Evolutionary conservation across 2,888 invertebrate species (phyloP).

Genomic region (Plebejus melissa): DNA sequence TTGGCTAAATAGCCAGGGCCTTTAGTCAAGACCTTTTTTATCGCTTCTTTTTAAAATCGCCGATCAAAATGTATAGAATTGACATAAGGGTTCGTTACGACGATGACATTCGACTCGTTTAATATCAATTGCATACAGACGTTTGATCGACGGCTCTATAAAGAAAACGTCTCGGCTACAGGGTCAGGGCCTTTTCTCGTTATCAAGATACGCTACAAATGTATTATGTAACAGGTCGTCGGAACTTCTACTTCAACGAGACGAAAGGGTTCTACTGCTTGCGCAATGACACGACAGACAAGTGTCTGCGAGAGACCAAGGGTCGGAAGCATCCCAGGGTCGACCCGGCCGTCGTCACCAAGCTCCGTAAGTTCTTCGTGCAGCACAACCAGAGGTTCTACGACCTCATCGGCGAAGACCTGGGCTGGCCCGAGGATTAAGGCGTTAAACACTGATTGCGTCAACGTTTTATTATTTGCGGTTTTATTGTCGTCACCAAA

Average conservation of each 20-base stretch:
- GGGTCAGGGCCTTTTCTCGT: neutral
- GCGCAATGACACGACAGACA: conserved; percentile 89
- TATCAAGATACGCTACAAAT: neutral
- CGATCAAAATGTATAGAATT: too few species aligned
- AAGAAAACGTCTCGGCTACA: too few species aligned
- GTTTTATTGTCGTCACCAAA: neutral
- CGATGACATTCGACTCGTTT: too few species aligned
- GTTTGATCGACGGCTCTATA: too few species aligned
- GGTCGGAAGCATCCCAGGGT: conserved; percentile 91
- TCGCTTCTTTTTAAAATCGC: too few species aligned
- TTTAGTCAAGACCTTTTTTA: too few species aligned
- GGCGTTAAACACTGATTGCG: conserved; percentile 22
- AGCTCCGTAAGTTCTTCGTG: conserved; percentile 90
- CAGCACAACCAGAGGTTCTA: conserved; percentile 96
- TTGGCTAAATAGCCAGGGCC: too few species aligned
- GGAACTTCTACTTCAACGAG: conserved; percentile 97
- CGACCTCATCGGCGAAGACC: conserved; percentile 93
- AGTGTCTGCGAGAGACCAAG: conserved; percentile 91
- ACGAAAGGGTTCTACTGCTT: conserved; percentile 98
- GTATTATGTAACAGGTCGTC: conserved; percentile 75
- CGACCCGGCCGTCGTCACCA: conserved; percentile 87
- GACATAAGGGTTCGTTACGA: too few species aligned
- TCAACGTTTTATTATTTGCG: neutral
- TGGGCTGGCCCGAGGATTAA: conserved; percentile 95
- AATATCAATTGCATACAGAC: too few species aligned